Conservation (phyloP, 2,113 vertebrate genomes). For the Chinchilla lanigera region DNA sequence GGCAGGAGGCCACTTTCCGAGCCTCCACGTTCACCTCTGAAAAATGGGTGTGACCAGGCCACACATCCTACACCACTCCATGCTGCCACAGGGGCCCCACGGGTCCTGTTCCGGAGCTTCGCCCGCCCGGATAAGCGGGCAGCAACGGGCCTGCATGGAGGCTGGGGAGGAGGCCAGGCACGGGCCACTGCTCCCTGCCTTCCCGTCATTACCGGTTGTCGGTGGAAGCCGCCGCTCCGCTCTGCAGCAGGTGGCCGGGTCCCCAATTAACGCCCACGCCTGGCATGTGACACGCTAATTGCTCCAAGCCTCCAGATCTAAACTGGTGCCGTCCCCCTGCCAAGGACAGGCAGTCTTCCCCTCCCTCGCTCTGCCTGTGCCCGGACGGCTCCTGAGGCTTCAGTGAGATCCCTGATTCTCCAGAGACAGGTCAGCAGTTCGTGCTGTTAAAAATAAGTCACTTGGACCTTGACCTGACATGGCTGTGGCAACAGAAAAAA, state of each 20-base stretch:
- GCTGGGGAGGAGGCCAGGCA: background rate
- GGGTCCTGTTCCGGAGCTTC: background rate
- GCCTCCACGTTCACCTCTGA: background rate
- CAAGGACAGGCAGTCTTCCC: slow-evolving; percentile 56
- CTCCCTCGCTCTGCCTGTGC: slow-evolving; percentile 51
- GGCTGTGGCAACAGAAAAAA: slow-evolving; percentile 30
- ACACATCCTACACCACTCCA: background rate
- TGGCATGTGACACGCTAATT: slow-evolving; percentile 77
- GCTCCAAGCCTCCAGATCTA: slow-evolving; percentile 69
- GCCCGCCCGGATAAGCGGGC: background rate
- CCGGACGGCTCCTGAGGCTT: background rate
- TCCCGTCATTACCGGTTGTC: slow-evolving; percentile 3
- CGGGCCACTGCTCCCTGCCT: background rate
- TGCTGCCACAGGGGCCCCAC: background rate
- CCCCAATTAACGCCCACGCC: slow-evolving; percentile 70
- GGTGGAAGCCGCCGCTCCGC: slow-evolving; percentile 50
- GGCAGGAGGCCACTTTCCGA: background rate
- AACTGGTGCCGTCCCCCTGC: slow-evolving; percentile 71
- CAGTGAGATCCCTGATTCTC: slow-evolving; percentile 71
- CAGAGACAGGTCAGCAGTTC: slow-evolving; percentile 73
- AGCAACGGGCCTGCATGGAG: background rate
- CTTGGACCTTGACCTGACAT: slow-evolving; percentile 7
- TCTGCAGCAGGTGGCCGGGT: slow-evolving; percentile 79
- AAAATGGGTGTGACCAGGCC: background rate
- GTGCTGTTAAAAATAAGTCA: slow-evolving; percentile 70